Evolutionary conservation across 2,888 invertebrate genomes (phyloP), one percentile per base, ranked within the genome.

Genomic region (Aromia moschata): DNA sequence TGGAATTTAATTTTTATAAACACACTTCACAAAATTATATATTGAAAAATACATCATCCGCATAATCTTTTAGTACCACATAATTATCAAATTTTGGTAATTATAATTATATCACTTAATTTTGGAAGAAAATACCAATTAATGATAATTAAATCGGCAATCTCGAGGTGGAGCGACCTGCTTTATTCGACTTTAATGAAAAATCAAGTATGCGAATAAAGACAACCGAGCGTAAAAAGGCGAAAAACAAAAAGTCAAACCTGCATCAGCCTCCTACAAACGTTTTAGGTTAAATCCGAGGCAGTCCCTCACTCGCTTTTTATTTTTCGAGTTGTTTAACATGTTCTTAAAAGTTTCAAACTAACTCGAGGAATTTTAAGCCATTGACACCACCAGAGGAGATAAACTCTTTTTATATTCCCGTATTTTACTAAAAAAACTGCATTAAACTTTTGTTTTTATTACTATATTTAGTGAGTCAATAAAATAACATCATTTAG

Each of bases 381-480:
- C 67, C 68, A 68, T 68, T 67, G 70, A 70, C 70, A 70, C 70
- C 65, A 60, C 33, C 43, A 25, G 56, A n/a, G n/a, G n/a, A 60
- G 70, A 70, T 70, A 70, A 70, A 58, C 63, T 41, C 56, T 64
- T 68, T 68, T 67, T 68, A 66, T 67, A 65, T 66, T 60, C 61
- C 56, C 45, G 60, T 60, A 60, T 60, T 60, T 65, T 60, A 62
- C n/a, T n/a, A 25, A 25, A 56, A 70, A 71, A 70, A 73, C 70
- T 70, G 70, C 72, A 73, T 74, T 72, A 74, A 71, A 69, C 69
- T 68, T 70, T 72, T 72, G 71, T 65, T 72, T 74, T 74, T 74
- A 74, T 73, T 72, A 67, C 68, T 65, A 64, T 65, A 67, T 70
- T 70, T 68, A 66, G 64, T 65, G 63, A 60, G 56, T 60, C 64